phyloP scores from a whole-genome alignment of 2,888 invertebrate species.

The Bhutanitis thaidina region DNA sequence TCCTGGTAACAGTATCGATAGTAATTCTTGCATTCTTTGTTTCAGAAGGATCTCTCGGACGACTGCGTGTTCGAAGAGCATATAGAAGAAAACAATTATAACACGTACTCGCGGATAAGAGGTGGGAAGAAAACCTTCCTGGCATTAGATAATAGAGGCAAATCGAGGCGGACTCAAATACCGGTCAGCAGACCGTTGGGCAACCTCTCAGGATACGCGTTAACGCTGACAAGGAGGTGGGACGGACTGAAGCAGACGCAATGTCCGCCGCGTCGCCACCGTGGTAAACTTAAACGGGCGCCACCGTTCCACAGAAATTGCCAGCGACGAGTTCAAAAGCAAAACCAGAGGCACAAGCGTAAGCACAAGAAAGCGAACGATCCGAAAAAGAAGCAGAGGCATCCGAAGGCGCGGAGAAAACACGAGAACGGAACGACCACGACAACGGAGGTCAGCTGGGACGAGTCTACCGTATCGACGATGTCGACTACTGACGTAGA shows the following conservation, averaged over 20 bases:
- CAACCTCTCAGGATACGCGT: slow-evolving; percentile 86
- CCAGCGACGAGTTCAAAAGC: slow-evolving; percentile 70
- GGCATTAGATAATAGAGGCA: slow-evolving; percentile 87
- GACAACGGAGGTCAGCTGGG: slow-evolving; percentile 69
- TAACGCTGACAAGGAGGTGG: slow-evolving; percentile 75
- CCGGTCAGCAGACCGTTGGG: slow-evolving; percentile 84
- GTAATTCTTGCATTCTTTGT: slow-evolving; percentile 67
- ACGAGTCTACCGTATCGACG: slow-evolving; percentile 74
- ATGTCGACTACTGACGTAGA: slow-evolving; percentile 75
- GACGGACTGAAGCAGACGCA: slow-evolving; percentile 54
- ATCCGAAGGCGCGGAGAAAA: slow-evolving; percentile 78
- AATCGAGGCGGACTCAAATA: slow-evolving; percentile 86
- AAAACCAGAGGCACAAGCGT: slow-evolving; percentile 63
- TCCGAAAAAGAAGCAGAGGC: slow-evolving; percentile 74
- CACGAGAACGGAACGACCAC: slow-evolving; percentile 69
- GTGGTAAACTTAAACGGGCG: slow-evolving; percentile 65
- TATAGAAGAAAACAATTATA: slow-evolving; percentile 91
- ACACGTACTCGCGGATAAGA: slow-evolving; percentile 88
- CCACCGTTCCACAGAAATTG: slow-evolving; percentile 68
- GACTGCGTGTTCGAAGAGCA: slow-evolving; percentile 93
- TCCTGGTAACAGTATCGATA: too few relatives aligned
- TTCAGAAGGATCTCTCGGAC: slow-evolving; percentile 91
- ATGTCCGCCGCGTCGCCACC: slow-evolving; percentile 63
- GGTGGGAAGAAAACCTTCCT: slow-evolving; percentile 85
- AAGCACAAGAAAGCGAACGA: slow-evolving; percentile 74